Evolutionary conservation across 2,113 vertebrate species (phyloP), one percentile per base, ranked within the genome.

Genomic region (Acanthisitta chloris): DNA sequence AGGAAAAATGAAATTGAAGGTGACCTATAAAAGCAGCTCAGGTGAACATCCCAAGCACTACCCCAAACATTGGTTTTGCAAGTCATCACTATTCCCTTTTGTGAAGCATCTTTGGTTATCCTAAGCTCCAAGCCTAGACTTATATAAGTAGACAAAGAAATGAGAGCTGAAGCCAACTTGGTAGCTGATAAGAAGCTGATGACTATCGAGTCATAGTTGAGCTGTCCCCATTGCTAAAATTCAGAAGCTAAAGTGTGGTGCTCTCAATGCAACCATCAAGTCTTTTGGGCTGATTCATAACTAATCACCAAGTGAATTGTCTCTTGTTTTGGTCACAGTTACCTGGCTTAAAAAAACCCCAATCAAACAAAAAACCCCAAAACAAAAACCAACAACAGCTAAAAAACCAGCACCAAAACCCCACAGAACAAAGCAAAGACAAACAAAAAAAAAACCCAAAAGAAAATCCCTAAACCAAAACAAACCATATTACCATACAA

Each of bases 371-470:
- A 18, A 26, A 52, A 21, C 9, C 6, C 0, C 33, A 34, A 36
- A 36, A 42, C 51, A 17, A 14, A 54, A 72, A 38, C 19, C 3
- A 42, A 54, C 10, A 29, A 38, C 23, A 61, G 8, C 9, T 10
- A 59, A 25, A 59, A 19, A 18, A 26, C 19, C 8, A 21, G 5
- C 15, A 21, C 42, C 21, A 10, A 61, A 54, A 18, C 20, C 12
- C 19, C n/a, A n/a, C n/a, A n/a, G 42, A 83, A 64, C 1, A 16
- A 42, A 36, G 42, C 38, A 28, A 23, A 11, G 36, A 26, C 1
- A 7, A 17, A 36, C 12, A 36, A 19, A 3, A 14, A 10, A 14
- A 48, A 26, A 61, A 23, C 7, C 0, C 4, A 3, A 14, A n/a
- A 2, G 0, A 81, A 58, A 81, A 66, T 40, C 7, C 38, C 16